Conservation (phyloP, 2,888 invertebrate species). For the Oxyteleia sp. region DNA sequence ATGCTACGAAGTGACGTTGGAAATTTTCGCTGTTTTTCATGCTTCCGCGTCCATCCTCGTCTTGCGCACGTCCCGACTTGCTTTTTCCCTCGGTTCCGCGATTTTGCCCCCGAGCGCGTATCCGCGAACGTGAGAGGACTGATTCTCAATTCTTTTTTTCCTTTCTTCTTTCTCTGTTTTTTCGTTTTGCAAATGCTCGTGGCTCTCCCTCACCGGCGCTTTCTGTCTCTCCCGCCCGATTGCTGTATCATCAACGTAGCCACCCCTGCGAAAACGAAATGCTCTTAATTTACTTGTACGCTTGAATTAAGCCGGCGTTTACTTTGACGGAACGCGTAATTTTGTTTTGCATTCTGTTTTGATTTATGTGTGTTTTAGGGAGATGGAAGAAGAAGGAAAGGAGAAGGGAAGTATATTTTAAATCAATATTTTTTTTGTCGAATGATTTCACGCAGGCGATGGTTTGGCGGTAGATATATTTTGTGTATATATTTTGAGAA, state of each 20-base stretch:
- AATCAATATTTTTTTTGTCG: slow-evolving; percentile 42
- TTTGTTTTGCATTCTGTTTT: slow-evolving; percentile 67
- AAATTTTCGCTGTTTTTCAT: slow-evolving; percentile 80
- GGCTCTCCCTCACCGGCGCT: slow-evolving; percentile 31
- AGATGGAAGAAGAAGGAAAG: neutral
- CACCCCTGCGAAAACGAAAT: slow-evolving; percentile 58
- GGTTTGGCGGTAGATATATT: too few relatives aligned
- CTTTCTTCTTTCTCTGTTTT: slow-evolving; percentile 8
- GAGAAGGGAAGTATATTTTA: slow-evolving; percentile 1
- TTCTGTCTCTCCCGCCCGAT: slow-evolving; percentile 27
- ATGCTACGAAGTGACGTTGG: slow-evolving; percentile 78
- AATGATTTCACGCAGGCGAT: too few relatives aligned
- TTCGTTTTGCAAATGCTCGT: slow-evolving; percentile 34
- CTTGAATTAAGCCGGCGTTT: slow-evolving; percentile 70
- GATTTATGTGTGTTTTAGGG: slow-evolving; percentile 53
- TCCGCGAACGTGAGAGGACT: slow-evolving; percentile 58
- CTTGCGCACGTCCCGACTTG: slow-evolving; percentile 26
- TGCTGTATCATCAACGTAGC: slow-evolving; percentile 50
- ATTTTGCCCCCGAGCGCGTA: slow-evolving; percentile 49
- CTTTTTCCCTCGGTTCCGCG: slow-evolving; percentile 45
- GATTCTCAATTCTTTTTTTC: slow-evolving; percentile 29
- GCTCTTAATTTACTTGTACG: slow-evolving; percentile 70
- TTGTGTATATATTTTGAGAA: too few relatives aligned
- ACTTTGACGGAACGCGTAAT: slow-evolving; percentile 65
- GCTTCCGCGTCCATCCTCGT: slow-evolving; percentile 44